These are phyloP conservation scores for Oxycera nigricornis DNA, from an alignment of 2,888 invertebrate species.

Conservation along the genomic window DNA sequence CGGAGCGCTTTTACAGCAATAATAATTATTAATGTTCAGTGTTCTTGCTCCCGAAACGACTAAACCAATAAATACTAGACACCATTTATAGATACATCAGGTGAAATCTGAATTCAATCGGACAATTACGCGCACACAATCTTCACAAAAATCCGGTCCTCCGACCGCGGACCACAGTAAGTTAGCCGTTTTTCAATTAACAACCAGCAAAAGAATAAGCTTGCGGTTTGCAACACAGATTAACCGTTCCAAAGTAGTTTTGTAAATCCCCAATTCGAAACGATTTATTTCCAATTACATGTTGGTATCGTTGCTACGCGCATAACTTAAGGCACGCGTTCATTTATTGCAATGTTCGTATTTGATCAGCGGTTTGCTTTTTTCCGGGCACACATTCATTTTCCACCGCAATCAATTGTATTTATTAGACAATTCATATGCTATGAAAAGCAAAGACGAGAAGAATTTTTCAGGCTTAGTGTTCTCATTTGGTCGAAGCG, in stretches of 20 bases:
- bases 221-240: conserved; percentile 20
- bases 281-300: conserved; percentile 21
- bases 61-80: background rate
- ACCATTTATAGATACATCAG: conserved; percentile 6
- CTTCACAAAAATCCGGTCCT: background rate
- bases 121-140: background rate
- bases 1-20: background rate
- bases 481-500: too few species aligned
- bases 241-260: conserved; percentile 24
- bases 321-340: background rate
- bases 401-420: too few species aligned
- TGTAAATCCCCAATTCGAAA: conserved; percentile 10
- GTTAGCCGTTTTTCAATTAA: conserved; percentile 38
- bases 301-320: background rate
- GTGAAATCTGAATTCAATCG: conserved; percentile 29
- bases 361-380: background rate
- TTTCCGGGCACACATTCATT: too few species aligned
- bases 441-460: too few species aligned
- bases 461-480: too few species aligned
- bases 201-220: conserved; percentile 30
- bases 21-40: background rate
- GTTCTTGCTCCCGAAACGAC: background rate
- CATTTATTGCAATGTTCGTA: background rate
- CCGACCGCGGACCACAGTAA: background rate
- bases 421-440: too few species aligned